Conservation (phyloP, 1,140 invertebrate genomes). For the Drosophila dunni region DNA sequence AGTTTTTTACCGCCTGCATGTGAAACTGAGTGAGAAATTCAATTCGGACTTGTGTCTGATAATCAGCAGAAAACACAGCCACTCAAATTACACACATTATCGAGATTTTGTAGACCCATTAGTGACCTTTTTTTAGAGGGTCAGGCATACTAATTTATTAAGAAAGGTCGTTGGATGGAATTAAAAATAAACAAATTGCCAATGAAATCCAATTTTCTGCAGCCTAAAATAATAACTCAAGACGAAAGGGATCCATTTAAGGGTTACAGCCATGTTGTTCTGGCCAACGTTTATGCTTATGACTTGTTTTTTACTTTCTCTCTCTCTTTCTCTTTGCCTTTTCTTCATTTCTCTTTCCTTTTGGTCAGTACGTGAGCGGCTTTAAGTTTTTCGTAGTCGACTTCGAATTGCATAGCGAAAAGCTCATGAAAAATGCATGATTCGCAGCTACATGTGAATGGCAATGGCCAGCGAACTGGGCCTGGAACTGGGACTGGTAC, state of each 20-base stretch:
- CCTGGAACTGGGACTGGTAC: constrained; percentile 8
- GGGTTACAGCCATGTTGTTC: constrained; percentile 23
- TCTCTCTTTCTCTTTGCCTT: too few species aligned
- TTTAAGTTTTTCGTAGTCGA: constrained; percentile 33
- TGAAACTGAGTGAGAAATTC: neutral
- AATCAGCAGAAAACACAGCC: constrained; percentile 31
- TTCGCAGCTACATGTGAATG: constrained; percentile 20
- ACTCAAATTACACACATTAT: constrained; percentile 44
- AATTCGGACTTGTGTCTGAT: constrained; percentile 5
- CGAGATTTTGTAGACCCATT: constrained; percentile 40
- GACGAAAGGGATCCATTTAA: constrained; percentile 9
- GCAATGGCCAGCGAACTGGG: neutral
- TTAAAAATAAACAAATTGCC: constrained; percentile 78
- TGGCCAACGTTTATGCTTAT: constrained; percentile 27
- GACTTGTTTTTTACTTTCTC: neutral
- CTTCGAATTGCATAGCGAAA: constrained; percentile 46
- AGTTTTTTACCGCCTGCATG: constrained; percentile 11
- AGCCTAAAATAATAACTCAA: constrained; percentile 68
- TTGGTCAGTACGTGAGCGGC: neutral
- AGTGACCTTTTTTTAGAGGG: constrained; percentile 39
- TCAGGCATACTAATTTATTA: constrained; percentile 60
- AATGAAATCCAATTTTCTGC: constrained; percentile 69
- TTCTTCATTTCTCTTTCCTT: too few species aligned
- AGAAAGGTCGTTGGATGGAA: constrained; percentile 46
- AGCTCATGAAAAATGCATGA: constrained; percentile 63